Conservation (phyloP, 2,888 invertebrate species). For the Monochamus alternatus region DNA sequence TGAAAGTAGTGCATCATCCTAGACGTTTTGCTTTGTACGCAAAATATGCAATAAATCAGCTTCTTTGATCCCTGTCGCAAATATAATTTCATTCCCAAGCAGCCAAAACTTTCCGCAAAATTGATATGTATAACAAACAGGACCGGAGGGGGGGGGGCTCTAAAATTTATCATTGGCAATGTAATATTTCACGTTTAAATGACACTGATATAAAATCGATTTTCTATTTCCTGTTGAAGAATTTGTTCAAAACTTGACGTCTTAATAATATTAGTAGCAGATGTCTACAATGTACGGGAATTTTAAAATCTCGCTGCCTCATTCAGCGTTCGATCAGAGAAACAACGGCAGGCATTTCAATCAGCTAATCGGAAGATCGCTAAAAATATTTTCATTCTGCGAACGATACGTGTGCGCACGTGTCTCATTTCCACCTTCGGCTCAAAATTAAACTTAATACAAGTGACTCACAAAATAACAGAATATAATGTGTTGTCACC, state of each 20-base stretch:
- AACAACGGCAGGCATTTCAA: background rate
- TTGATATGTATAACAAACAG: slow-evolving; percentile 9
- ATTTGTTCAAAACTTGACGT: background rate
- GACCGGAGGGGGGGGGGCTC: background rate
- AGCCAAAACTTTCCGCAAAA: background rate
- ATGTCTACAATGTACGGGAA: background rate
- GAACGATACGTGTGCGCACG: background rate
- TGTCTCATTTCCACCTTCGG: background rate
- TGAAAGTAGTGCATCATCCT: slow-evolving; percentile 10
- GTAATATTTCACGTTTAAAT: slow-evolving; percentile 7
- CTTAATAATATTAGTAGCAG: slow-evolving; percentile 10
- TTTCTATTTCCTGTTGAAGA: background rate
- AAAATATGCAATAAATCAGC: slow-evolving; percentile 10
- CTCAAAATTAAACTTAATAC: background rate
- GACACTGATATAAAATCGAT: slow-evolving; percentile 9
- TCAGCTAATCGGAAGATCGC: background rate
- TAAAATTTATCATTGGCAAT: slow-evolving; percentile 3
- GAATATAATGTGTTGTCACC: no score
- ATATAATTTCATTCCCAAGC: background rate
- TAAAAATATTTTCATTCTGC: background rate
- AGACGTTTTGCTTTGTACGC: slow-evolving; percentile 1
- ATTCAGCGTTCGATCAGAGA: no score
- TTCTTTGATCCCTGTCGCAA: slow-evolving; percentile 3
- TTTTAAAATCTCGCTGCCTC: background rate
- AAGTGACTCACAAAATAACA: background rate